phyloP scores from a whole-genome alignment of 2,888 invertebrate genomes.

The Synanthedon tipuliformis region DNA sequence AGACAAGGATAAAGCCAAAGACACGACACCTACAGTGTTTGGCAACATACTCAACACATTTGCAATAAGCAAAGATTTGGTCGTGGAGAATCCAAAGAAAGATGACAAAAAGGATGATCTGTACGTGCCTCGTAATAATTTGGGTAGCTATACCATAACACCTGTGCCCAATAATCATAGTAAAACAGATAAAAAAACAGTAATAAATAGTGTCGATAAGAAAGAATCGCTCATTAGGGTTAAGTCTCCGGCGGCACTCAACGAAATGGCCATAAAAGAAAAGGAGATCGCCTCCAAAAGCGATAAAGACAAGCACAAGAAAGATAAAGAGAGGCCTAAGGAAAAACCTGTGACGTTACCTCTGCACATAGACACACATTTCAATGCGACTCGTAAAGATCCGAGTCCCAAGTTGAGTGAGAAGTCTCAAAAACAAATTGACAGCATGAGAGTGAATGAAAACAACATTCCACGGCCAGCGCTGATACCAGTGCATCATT shows the following conservation, averaged over 20 bases:
- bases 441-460: slow-evolving; percentile 43
- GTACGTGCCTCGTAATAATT: slow-evolving; percentile 50
- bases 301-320: slow-evolving; percentile 33
- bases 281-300: slow-evolving; percentile 3
- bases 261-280: slow-evolving; percentile 46
- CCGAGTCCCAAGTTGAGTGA: slow-evolving; percentile 41
- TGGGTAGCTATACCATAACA: slow-evolving; percentile 61
- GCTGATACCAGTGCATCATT: slow-evolving; percentile 46
- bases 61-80: slow-evolving; percentile 34
- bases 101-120: slow-evolving; percentile 40
- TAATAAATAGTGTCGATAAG: slow-evolving; percentile 10
- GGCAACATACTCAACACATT: slow-evolving; percentile 34
- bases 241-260: slow-evolving; percentile 55
- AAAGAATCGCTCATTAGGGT: slow-evolving; percentile 45
- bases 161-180: slow-evolving; percentile 35
- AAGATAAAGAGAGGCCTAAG: slow-evolving; percentile 24
- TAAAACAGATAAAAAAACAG: slow-evolving; percentile 27
- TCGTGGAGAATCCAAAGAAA: slow-evolving; percentile 34
- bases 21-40: slow-evolving; percentile 19
- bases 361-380: slow-evolving; percentile 44
- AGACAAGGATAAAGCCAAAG: slow-evolving; percentile 17
- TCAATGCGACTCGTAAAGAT: slow-evolving; percentile 32
- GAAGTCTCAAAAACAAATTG: slow-evolving; percentile 43
- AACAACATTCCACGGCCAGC: slow-evolving; percentile 53
- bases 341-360: slow-evolving; percentile 24